Base-by-base conservation (phyloP, 2,113 vertebrate genomes). In the Phrynocephalus versicolor region DNA sequence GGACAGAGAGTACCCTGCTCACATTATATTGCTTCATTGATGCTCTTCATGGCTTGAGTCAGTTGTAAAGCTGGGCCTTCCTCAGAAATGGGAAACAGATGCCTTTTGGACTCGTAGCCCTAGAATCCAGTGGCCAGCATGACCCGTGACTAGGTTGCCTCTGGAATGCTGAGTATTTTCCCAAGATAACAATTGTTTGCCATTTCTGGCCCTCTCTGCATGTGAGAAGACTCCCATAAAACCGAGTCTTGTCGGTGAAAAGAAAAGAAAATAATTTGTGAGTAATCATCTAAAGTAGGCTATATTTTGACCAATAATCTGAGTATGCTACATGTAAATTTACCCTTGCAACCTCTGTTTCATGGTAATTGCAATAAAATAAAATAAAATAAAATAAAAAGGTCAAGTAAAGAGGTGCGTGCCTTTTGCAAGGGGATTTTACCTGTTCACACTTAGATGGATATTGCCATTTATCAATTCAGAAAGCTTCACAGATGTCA, bases 401-500 rank as follows among this genome's bases (percentile, higher is more conserved):
- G n/a, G n/a, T n/a, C n/a, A n/a, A 51, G 45, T 6, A 51, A 51
- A 51, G 45, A 10, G 45, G 45, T 51, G 45, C 10, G 45, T 55
- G 30, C n/a, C 27, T 51, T 51, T 19, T 37, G 41, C 71, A 75
- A 41, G 37, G 81, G 75, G 85, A 30, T 35, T 27, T 71, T 72
- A 62, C 25, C 60, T 41, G 51, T 58, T 79, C 23, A 25, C 21
- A 72, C 78, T 37, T 81, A 55, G 2, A 65, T 45, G 45, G 76
- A 75, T 84, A 81, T 35, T 6, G 81, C 78, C 65, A 69, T 73
- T 16, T 41, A 82, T 39, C 87, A 80, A 82, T 87, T 83, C 71
- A 70, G 87, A 83, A 18, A 13, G 71, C 76, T 89, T 91, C 82
- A 55, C 84, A 92, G 88, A 90, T 19, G 1, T 82, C 88, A 77